These are phyloP conservation scores for Leptocoma aspasia DNA, from an alignment of 2,113 vertebrate species.

Conservation along the genomic window DNA sequence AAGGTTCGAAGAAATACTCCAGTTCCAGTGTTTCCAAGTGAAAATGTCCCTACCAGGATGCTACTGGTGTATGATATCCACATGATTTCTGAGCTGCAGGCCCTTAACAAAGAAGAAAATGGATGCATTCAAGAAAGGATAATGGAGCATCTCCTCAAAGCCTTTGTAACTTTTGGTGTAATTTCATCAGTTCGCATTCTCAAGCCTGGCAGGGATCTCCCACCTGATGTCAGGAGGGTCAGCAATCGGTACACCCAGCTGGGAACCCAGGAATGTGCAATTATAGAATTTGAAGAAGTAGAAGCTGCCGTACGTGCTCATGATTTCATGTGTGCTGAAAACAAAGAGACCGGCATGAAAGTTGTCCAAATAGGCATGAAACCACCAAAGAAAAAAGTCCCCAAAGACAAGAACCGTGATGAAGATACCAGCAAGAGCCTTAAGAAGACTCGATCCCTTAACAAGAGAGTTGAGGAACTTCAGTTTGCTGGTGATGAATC, in stretches of 20 bases:
- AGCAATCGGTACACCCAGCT: conserved; percentile 87
- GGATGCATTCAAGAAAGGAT: conserved; percentile 83
- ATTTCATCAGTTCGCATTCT: conserved; percentile 91
- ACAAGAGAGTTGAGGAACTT: conserved; percentile 90
- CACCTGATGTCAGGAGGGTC: conserved; percentile 87
- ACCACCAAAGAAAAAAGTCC: conserved; percentile 92
- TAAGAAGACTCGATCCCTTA: conserved; percentile 82
- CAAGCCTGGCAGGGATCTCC: conserved; percentile 90
- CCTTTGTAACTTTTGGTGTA: conserved; percentile 85
- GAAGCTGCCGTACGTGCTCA: conserved; percentile 90
- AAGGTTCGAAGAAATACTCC: conserved; percentile 88
- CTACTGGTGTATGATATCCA: conserved; percentile 88
- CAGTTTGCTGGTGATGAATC: conserved; percentile 89
- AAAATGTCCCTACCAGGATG: conserved; percentile 93
- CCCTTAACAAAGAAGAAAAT: conserved; percentile 58
- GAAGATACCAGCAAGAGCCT: conserved; percentile 69
- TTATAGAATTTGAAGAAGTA: conserved; percentile 95
- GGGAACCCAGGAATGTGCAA: conserved; percentile 87
- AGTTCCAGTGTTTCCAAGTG: conserved; percentile 89
- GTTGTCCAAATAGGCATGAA: conserved; percentile 91
- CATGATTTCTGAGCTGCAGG: conserved; percentile 78
- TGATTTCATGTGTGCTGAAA: conserved; percentile 74
- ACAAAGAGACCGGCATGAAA: conserved; percentile 76
- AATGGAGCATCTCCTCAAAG: conserved; percentile 93
- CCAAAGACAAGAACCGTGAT: conserved; percentile 80